These are phyloP conservation scores for Bradysia coprophila DNA, from an alignment of 1,140 invertebrate species.

Conservation along the genomic window DNA sequence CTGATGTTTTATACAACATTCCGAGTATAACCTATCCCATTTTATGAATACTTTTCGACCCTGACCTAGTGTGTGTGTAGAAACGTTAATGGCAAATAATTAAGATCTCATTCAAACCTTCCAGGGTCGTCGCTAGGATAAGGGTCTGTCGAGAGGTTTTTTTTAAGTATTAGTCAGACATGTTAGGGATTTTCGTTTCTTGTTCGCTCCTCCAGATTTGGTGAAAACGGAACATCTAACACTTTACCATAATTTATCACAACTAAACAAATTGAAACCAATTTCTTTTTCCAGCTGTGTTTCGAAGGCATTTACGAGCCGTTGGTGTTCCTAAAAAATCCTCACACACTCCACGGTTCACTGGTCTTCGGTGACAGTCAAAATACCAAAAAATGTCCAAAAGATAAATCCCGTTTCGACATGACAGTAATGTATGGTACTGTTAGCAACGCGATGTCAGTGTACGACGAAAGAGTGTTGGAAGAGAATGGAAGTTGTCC, in stretches of 20 bases:
- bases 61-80: too few species aligned
- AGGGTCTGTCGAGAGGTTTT: conserved; percentile 3
- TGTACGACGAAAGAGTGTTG: conserved; percentile 15
- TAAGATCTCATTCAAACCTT: conserved; percentile 8
- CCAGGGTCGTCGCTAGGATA: conserved; percentile 1
- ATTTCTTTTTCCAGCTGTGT: conserved; percentile 11
- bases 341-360: conserved; percentile 17
- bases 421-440: background rate
- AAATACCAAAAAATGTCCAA: conserved; percentile 13
- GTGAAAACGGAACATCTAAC: conserved; percentile 9
- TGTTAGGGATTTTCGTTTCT: background rate
- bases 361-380: conserved; percentile 14
- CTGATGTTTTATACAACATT: too few species aligned
- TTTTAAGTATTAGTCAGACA: conserved; percentile 7
- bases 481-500: conserved; percentile 20
- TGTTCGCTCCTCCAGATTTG: conserved; percentile 13
- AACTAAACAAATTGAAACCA: background rate
- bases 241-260: conserved; percentile 14
- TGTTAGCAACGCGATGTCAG: conserved; percentile 6
- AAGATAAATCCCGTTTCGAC: conserved; percentile 11
- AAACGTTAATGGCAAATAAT: too few species aligned
- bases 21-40: too few species aligned
- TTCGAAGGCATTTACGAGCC: conserved; percentile 18
- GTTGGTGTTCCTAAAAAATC: conserved; percentile 20
- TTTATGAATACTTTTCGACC: too few species aligned